Evolutionary conservation across 1,140 invertebrate genomes (phyloP).

Genomic region (Eupristina koningsbergeri): DNA sequence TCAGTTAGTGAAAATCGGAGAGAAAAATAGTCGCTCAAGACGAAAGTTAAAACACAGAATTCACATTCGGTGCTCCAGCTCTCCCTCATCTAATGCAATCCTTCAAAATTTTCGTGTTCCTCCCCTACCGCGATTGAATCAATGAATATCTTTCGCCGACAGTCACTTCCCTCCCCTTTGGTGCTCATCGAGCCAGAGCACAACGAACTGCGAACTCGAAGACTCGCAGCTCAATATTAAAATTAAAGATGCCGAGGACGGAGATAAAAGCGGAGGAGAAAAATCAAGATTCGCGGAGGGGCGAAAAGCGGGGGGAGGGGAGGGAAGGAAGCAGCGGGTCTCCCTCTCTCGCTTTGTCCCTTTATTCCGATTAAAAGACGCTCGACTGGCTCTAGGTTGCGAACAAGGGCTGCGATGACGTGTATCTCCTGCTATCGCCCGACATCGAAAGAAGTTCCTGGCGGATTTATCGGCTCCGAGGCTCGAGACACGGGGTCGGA

Average conservation of each 20-base stretch:
- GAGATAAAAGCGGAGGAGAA: neutral
- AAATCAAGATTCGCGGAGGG: neutral
- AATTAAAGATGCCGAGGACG: slow-evolving; percentile 33
- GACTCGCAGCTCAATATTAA: slow-evolving; percentile 15
- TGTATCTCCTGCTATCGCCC: slow-evolving; percentile 2
- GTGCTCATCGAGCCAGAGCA: neutral
- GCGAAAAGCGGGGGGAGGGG: neutral
- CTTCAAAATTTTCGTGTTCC: neutral
- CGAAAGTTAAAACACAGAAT: neutral
- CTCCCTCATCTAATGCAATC: neutral
- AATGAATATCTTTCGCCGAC: neutral
- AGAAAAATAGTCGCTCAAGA: neutral
- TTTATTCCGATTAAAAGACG: slow-evolving; percentile 13
- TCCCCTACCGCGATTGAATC: neutral
- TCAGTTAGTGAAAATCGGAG: too few species aligned
- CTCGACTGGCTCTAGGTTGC: slow-evolving; percentile 15
- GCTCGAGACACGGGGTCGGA: neutral
- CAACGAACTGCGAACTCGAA: neutral
- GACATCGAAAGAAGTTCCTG: slow-evolving; percentile 28
- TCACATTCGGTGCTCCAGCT: neutral
- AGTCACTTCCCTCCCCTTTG: neutral
- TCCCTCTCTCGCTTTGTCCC: neutral
- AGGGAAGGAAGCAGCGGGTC: neutral
- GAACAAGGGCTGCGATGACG: slow-evolving; percentile 6
- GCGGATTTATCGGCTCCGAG: slow-evolving; percentile 33